A percentile compares a stretch with the other conserved stretches of the same genome.
Evolutionary conservation across 2,888 invertebrate species (phyloP).

Genomic region (Hypolimnas misippus): DNA sequence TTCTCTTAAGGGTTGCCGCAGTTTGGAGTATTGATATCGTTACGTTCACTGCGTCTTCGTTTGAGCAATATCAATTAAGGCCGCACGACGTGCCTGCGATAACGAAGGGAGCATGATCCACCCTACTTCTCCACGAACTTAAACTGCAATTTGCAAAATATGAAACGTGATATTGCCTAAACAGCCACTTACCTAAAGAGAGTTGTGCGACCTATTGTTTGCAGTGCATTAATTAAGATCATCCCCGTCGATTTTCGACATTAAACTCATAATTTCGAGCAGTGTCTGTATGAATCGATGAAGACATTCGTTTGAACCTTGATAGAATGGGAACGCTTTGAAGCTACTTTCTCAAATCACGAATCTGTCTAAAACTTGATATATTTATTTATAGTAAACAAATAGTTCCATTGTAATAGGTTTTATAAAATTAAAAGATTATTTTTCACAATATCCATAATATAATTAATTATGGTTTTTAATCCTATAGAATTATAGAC

Average conservation of each 20-base stretch:
- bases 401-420: no score
- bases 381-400: no score
- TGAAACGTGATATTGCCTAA: constrained; percentile 78
- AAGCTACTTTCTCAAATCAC: neutral
- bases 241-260: constrained; percentile 43
- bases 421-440: no score
- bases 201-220: constrained; percentile 64
- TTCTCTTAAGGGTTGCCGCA: constrained; percentile 39
- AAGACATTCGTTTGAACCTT: neutral
- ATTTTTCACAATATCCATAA: no score
- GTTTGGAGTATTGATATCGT: constrained; percentile 58
- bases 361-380: neutral
- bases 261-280: constrained; percentile 24
- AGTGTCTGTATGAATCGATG: constrained; percentile 26
- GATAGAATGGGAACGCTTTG: neutral
- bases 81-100: constrained; percentile 60
- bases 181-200: constrained; percentile 70
- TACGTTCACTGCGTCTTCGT: constrained; percentile 60
- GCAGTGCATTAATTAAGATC: constrained; percentile 72
- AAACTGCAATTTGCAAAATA: constrained; percentile 65
- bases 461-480: no score
- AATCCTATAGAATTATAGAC: neutral
- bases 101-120: constrained; percentile 56
- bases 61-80: constrained; percentile 75
- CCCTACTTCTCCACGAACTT: constrained; percentile 47